Evolutionary conservation across 64 coral and sea anemone species (phyloP).

Genomic region (Stichodactyla mertensii): DNA sequence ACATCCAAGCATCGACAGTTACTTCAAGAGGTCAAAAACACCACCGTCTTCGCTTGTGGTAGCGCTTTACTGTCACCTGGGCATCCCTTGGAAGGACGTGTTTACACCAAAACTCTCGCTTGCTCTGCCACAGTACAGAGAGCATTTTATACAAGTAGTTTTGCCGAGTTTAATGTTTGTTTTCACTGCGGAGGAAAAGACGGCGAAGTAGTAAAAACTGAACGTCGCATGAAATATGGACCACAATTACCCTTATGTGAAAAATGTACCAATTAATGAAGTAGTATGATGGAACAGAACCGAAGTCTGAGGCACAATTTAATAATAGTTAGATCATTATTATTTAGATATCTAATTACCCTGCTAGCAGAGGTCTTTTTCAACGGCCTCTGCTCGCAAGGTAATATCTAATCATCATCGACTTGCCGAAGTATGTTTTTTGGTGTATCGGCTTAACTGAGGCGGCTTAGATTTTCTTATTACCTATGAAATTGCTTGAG

Average conservation of each 20-base stretch:
- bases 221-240: neutral
- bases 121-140: slow-evolving; percentile 25
- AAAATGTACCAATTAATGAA: neutral
- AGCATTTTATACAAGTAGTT: slow-evolving; percentile 16
- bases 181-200: slow-evolving; percentile 27
- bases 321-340: no score
- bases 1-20: neutral
- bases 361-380: no score
- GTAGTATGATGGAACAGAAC: no score
- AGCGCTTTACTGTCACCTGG: slow-evolving; percentile 25
- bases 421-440: no score
- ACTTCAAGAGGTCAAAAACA: slow-evolving; percentile 32
- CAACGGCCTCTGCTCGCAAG: no score
- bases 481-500: no score
- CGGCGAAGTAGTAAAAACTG: neutral
- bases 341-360: no score
- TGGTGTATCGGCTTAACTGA: no score
- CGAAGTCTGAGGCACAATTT: no score
- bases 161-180: slow-evolving; percentile 14
- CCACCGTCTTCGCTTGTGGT: slow-evolving; percentile 39
- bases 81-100: slow-evolving; percentile 36
- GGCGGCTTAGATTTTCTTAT: no score
- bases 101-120: slow-evolving; percentile 8
- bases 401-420: no score
- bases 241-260: neutral